phyloP scores from a whole-genome alignment of 1,140 invertebrate genomes.

The Ceratina japonica region DNA sequence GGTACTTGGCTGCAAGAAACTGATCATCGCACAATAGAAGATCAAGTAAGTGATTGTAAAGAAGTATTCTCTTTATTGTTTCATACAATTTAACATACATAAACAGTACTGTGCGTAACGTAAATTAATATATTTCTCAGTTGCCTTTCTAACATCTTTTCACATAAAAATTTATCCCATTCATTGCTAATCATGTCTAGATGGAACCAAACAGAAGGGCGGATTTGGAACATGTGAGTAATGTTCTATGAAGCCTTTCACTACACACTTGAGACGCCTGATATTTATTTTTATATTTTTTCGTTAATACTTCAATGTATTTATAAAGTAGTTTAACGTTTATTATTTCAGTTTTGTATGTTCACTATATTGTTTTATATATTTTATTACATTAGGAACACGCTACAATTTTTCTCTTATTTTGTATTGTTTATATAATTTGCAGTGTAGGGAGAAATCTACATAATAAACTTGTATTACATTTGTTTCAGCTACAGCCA shows the following conservation, averaged over 20 bases:
- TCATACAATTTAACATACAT: no score
- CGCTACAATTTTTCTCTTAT: slow-evolving; percentile 1
- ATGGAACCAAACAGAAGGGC: slow-evolving; percentile 88
- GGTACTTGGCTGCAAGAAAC: slow-evolving; percentile 95
- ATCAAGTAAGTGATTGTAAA: slow-evolving; percentile 87
- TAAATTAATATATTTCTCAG: no score
- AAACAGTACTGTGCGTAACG: no score
- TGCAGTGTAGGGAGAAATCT: background rate
- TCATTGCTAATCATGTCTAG: slow-evolving; percentile 77
- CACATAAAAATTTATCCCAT: slow-evolving; percentile 4
- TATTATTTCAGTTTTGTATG: no score
- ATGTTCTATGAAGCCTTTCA: slow-evolving; percentile 63
- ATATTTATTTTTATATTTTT: slow-evolving; percentile 39
- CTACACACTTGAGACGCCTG: slow-evolving; percentile 33
- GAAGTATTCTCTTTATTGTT: background rate
- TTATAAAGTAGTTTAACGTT: slow-evolving; percentile 24
- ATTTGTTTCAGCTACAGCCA: slow-evolving; percentile 86
- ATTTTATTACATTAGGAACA: slow-evolving; percentile 19
- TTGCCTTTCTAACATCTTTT: slow-evolving; percentile 12
- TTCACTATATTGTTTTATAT: slow-evolving; percentile 38
- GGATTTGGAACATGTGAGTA: slow-evolving; percentile 88
- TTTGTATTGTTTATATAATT: slow-evolving; percentile 2
- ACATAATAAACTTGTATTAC: background rate
- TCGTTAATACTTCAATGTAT: slow-evolving; percentile 29
- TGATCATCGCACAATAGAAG: slow-evolving; percentile 97